phyloP scores from a whole-genome alignment of 2,797 vertebrate species.

The Bradypodion pumilum region DNA sequence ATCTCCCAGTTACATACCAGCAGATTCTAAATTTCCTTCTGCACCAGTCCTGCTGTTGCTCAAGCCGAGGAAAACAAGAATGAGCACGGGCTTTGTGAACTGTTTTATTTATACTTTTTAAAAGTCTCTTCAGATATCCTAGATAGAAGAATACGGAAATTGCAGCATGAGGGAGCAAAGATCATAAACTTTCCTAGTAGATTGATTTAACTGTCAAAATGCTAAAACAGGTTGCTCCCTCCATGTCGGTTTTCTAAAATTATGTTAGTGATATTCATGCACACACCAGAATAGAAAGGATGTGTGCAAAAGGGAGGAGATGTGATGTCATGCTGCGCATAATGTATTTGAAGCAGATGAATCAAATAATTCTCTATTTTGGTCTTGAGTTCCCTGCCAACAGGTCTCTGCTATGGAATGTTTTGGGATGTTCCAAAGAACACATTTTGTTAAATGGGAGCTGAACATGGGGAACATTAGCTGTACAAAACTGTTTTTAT shows the following conservation, averaged over 20 bases:
- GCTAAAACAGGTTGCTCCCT: neutral
- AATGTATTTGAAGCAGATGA: neutral
- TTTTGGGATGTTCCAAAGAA: neutral
- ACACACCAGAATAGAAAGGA: neutral
- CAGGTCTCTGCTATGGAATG: rapidly evolving
- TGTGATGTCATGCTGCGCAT: neutral
- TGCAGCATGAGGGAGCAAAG: neutral
- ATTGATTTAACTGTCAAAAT: neutral
- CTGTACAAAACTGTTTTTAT: neutral
- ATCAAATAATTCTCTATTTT: neutral
- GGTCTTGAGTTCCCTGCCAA: neutral
- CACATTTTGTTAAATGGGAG: neutral
- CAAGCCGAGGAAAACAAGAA: neutral
- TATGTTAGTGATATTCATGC: neutral
- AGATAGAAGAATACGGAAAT: neutral
- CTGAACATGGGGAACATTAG: neutral
- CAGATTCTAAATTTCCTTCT: neutral
- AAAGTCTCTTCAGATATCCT: neutral
- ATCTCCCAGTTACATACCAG: neutral
- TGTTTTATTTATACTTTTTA: neutral
- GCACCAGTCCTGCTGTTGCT: neutral
- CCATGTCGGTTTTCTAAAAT: neutral
- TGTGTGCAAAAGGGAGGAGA: neutral
- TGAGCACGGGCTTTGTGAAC: neutral
- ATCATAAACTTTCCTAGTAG: neutral